Evolutionary conservation across 1,140 invertebrate genomes (phyloP).

Genomic region (Habropoda laboriosa): DNA sequence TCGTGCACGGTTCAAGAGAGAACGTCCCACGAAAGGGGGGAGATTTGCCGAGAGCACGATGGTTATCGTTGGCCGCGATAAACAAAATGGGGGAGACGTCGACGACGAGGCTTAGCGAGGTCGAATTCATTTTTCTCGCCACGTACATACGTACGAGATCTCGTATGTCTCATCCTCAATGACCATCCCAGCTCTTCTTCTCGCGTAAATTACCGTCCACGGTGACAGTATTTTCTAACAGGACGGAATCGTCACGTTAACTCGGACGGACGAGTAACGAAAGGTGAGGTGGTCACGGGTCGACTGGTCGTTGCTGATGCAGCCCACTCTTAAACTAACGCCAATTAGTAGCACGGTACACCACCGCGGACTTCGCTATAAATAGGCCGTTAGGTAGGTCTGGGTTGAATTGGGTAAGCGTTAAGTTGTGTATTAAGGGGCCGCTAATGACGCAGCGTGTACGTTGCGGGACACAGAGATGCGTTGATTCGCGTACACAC

Average conservation of each 20-base stretch:
- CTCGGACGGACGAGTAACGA: conserved; percentile 31
- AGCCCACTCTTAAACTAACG: conserved; percentile 61
- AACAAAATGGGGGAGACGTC: conserved; percentile 1
- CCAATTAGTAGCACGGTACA: conserved; percentile 56
- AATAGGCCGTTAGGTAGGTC: conserved; percentile 64
- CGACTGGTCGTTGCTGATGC: conserved; percentile 23
- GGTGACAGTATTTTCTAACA: no score
- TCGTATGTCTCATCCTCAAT: not conserved
- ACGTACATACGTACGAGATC: not conserved
- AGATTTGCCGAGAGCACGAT: not conserved
- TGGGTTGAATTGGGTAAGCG: conserved; percentile 63
- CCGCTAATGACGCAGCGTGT: conserved; percentile 48
- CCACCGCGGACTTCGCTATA: conserved; percentile 52
- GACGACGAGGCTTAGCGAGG: not conserved
- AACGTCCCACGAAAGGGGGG: not conserved
- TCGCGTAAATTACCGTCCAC: no score
- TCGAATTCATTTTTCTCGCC: not conserved
- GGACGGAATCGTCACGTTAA: not conserved
- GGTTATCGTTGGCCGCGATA: not conserved
- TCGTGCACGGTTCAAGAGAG: not conserved
- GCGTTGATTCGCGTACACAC: no score
- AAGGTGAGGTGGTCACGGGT: conserved; percentile 37
- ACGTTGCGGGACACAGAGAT: no score
- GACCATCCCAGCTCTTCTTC: not conserved
- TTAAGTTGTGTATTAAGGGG: conserved; percentile 58